Evolutionary conservation across 1,140 invertebrate species (phyloP).

Genomic region (Drosophila serrata): DNA sequence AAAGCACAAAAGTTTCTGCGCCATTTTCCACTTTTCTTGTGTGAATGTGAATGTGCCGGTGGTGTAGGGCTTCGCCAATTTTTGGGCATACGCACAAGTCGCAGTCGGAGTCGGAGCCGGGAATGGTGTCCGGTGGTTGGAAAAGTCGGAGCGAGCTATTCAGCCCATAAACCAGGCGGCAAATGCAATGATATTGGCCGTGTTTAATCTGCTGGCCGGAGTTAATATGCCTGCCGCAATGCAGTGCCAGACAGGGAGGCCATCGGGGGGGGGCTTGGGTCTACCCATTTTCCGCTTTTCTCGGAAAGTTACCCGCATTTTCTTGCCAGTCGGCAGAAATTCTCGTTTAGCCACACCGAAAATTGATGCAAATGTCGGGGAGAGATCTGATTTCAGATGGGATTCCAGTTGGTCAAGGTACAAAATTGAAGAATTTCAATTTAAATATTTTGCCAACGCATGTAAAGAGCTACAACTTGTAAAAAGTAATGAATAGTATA

Average conservation of each 20-base stretch:
- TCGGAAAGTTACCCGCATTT: constrained; percentile 3
- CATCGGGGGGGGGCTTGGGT: neutral
- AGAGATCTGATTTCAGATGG: constrained; percentile 5
- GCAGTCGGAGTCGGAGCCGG: neutral
- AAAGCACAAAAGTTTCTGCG: constrained; percentile 75
- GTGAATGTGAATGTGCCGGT: constrained; percentile 31
- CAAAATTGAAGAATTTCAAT: neutral
- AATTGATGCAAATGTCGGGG: constrained; percentile 13
- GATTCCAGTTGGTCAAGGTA: neutral
- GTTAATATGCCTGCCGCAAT: constrained; percentile 56
- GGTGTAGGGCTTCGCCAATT: constrained; percentile 19
- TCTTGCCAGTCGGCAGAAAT: constrained; percentile 46
- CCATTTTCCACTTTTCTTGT: constrained; percentile 75
- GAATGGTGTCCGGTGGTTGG: constrained; percentile 8
- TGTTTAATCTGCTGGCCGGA: constrained; percentile 61
- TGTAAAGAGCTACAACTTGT: neutral
- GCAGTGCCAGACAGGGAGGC: constrained; percentile 46
- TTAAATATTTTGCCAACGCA: neutral
- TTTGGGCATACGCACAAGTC: constrained; percentile 49
- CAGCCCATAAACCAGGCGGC: constrained; percentile 67
- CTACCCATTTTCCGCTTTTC: neutral
- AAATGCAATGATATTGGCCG: constrained; percentile 65
- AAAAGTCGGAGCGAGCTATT: constrained; percentile 40
- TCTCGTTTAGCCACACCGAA: constrained; percentile 14
- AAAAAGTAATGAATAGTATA: neutral